Conservation (phyloP, 2,888 invertebrate genomes). For the Steromphala cineraria region DNA sequence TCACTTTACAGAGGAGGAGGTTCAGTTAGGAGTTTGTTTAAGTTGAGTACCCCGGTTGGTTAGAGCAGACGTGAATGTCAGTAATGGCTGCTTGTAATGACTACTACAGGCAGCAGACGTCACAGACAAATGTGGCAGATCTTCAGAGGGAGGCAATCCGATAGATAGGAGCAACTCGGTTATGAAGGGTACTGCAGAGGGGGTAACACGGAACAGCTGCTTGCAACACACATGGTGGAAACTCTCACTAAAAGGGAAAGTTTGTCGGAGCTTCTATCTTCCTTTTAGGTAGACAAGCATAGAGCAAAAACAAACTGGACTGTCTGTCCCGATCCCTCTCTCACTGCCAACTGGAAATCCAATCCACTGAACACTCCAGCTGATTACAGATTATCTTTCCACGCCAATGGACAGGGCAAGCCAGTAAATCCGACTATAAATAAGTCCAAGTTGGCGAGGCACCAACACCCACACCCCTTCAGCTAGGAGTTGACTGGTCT, state of each 20-base stretch:
- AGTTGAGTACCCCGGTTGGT: slow-evolving; percentile 7
- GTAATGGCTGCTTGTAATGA: slow-evolving; percentile 17
- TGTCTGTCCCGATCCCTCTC: background rate
- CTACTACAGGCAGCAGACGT: slow-evolving; percentile 15
- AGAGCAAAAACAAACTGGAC: too few species aligned
- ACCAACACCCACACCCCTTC: background rate
- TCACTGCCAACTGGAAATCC: background rate
- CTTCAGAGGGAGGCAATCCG: slow-evolving; percentile 5
- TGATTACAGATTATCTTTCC: slow-evolving; percentile 5
- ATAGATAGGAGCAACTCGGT: background rate
- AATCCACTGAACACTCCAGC: background rate
- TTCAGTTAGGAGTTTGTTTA: background rate
- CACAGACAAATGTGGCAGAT: slow-evolving; percentile 7
- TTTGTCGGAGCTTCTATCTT: background rate
- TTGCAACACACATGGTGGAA: background rate
- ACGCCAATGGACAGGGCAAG: background rate
- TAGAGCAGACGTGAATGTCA: slow-evolving; percentile 2
- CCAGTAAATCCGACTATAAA: background rate
- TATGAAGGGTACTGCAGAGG: background rate
- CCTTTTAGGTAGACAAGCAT: too few species aligned
- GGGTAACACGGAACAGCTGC: background rate
- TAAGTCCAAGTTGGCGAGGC: background rate
- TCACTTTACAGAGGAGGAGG: background rate
- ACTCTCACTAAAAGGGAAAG: background rate
- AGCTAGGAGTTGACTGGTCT: background rate